A percentile compares a stretch with the other conserved stretches of the same genome.
Conservation (phyloP, 2,797 vertebrate genomes). For the Sylvilagus floridanus region DNA sequence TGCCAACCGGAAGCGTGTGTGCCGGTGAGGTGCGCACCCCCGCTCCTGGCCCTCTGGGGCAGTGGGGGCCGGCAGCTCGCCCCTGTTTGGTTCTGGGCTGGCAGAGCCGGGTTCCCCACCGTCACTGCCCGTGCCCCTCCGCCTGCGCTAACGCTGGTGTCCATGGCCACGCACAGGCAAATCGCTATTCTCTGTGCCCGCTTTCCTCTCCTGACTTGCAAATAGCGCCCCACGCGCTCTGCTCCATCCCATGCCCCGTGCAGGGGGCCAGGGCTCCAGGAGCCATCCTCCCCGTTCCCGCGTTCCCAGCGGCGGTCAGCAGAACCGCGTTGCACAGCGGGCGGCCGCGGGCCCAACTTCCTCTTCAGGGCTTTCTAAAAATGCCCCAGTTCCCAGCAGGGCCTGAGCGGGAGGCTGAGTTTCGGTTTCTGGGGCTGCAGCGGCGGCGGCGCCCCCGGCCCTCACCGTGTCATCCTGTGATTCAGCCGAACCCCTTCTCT, state of each 20-base stretch:
- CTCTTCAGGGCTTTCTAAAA: conserved; percentile 74
- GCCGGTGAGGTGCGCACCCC: fast-evolving
- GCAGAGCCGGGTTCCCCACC: background rate
- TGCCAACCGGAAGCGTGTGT: fast-evolving
- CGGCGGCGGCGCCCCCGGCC: background rate
- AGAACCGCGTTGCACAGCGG: background rate
- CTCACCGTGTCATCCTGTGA: conserved; percentile 58
- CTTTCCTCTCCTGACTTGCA: no score
- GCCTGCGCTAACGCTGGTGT: background rate
- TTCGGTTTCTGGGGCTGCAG: conserved; percentile 64
- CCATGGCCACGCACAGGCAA: no score
- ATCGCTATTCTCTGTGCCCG: no score
- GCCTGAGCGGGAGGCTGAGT: conserved; percentile 35
- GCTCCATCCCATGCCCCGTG: background rate
- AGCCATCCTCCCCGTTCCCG: background rate
- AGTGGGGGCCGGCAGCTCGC: background rate
- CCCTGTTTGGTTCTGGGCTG: background rate
- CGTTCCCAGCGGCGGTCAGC: background rate
- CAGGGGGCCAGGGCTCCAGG: background rate
- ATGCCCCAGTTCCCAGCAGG: conserved; percentile 57
- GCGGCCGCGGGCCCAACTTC: conserved; percentile 32
- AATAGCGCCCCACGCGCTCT: background rate
- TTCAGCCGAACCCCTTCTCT: background rate
- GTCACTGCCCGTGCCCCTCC: fast-evolving
- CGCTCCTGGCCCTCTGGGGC: background rate